Base-by-base conservation (phyloP, 1,140 invertebrate species). In the Dufourea novaeangliae region DNA sequence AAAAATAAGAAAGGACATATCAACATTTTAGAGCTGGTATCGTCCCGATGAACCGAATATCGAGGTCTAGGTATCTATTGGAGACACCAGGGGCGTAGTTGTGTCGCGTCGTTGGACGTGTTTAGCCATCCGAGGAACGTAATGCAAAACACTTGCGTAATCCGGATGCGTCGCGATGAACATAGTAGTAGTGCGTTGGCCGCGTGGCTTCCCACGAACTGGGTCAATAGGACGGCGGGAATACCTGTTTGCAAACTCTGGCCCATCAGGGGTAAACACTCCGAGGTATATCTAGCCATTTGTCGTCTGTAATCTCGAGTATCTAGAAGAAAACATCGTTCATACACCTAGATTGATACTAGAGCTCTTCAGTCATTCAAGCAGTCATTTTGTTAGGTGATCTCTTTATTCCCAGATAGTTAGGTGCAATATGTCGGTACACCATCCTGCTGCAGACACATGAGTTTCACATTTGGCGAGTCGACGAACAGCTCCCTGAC, bases 401-500 rank as follows among this genome's bases (percentile, higher is more conserved):
- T n/a, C n/a, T n/a, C n/a, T n/a, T n/a, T n/a, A 14, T n/a, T 20
- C 4, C 17, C 2, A 22, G 25, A 1, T 12, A 7, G 2, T 41
- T 17, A 77, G 34, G 67, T 77, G 12, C 75, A 77, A 14, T 77
- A 77, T 4, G 68, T 77, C 8, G 75, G 67, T 1, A 77, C 34
- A 2, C 68, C 68, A 0, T 50, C 25, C 1, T 25, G 27, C 10
- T 71, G 74, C 29, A 81, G 17, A 54, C 82, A 84, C 6, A 29
- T 12, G 20, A 78, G 54, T 17, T 82, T 69, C 4, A 61, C 52
- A 22, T 75, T 62, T 0, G 46, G 20, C 10, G 22, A 37, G 20
- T 84, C 82, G 37, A 78, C 25, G 46, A 74, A 84, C 20, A 84
- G 56, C 56, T 84, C 82, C 25, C 67, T 78, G 2, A 84, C 82